These are phyloP conservation scores for Plecturocebus donacophilus DNA, from an alignment of 2,113 vertebrate genomes.

Conservation along the genomic window DNA sequence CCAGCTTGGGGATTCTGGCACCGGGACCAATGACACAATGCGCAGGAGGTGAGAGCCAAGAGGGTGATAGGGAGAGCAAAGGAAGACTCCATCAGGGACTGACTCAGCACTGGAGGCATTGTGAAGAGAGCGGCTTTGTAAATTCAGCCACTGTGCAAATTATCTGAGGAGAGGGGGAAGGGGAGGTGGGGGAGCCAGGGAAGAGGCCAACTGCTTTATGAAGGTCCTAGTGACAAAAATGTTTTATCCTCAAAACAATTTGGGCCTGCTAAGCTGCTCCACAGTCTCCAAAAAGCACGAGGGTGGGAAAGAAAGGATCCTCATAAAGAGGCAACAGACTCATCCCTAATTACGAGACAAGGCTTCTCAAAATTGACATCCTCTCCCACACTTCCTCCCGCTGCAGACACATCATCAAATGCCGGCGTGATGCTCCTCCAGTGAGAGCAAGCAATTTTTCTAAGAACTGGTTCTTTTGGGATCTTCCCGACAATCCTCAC, in stretches of 20 bases:
- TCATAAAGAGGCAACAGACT: slow-evolving; percentile 53
- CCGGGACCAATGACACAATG: background rate
- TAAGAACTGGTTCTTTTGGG: background rate
- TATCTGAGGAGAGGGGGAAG: background rate
- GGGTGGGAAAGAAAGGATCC: slow-evolving; percentile 64
- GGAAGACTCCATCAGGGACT: slow-evolving; percentile 29
- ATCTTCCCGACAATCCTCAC: background rate
- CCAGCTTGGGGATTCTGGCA: slow-evolving; percentile 9
- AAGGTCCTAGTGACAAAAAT: slow-evolving; percentile 80
- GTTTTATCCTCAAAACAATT: slow-evolving; percentile 79
- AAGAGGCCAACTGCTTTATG: slow-evolving; percentile 73
- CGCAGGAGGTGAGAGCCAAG: slow-evolving; percentile 45
- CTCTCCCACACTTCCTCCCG: slow-evolving; percentile 51
- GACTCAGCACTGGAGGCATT: background rate
- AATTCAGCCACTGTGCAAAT: slow-evolving; percentile 78
- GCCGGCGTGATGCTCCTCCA: background rate
- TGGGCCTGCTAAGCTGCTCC: slow-evolving; percentile 80
- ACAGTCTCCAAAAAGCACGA: slow-evolving; percentile 66
- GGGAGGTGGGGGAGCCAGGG: background rate
- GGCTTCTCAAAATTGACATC: slow-evolving; percentile 41
- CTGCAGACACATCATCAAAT: background rate
- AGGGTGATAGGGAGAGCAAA: background rate
- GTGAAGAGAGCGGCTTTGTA: slow-evolving; percentile 64
- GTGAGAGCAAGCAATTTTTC: slow-evolving; percentile 2
- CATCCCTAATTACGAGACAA: slow-evolving; percentile 61